Evolutionary conservation across 2,113 vertebrate genomes (phyloP).

Genomic region (Campylomormyrus numenius): DNA sequence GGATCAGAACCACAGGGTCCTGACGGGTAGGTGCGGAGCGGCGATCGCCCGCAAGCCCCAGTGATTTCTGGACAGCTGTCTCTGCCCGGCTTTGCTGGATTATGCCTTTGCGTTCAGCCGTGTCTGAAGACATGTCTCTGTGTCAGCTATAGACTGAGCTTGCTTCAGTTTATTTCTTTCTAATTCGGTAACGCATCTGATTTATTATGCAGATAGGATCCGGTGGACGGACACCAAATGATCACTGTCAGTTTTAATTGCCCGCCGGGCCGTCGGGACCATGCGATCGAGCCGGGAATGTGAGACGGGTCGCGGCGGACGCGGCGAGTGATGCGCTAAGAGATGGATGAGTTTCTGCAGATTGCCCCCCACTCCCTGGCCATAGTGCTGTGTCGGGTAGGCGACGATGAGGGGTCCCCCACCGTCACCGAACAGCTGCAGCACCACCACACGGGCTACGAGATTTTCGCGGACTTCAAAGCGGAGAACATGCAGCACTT

Average conservation of each 20-base stretch:
- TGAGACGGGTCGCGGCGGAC: neutral
- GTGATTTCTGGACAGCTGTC: neutral
- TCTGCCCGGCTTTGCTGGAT: neutral
- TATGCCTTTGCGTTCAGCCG: neutral
- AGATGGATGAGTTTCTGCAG: slow-evolving; percentile 81
- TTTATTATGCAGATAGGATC: slow-evolving; percentile 9
- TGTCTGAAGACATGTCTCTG: neutral
- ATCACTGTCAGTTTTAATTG: neutral
- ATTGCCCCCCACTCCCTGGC: slow-evolving; percentile 90
- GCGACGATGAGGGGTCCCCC: slow-evolving; percentile 36
- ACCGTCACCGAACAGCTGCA: slow-evolving; percentile 65
- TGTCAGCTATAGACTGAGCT: neutral
- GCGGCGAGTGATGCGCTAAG: slow-evolving; percentile 3
- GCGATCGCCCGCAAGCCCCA: neutral
- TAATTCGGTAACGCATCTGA: neutral
- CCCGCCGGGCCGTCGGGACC: neutral
- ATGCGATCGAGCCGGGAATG: slow-evolving; percentile 17
- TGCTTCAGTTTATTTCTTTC: neutral
- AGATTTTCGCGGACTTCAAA: slow-evolving; percentile 96
- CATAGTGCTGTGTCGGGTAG: slow-evolving; percentile 73
- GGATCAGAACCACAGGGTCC: neutral
- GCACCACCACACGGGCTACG: slow-evolving; percentile 82
- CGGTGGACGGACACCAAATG: neutral
- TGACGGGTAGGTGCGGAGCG: neutral
- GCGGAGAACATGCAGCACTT: slow-evolving; percentile 86